A percentile compares a stretch with the other conserved stretches of the same genome.
These are phyloP conservation scores for Rhinogobio ventralis DNA, from an alignment of 2,797 vertebrate genomes.

Conservation along the genomic window DNA sequence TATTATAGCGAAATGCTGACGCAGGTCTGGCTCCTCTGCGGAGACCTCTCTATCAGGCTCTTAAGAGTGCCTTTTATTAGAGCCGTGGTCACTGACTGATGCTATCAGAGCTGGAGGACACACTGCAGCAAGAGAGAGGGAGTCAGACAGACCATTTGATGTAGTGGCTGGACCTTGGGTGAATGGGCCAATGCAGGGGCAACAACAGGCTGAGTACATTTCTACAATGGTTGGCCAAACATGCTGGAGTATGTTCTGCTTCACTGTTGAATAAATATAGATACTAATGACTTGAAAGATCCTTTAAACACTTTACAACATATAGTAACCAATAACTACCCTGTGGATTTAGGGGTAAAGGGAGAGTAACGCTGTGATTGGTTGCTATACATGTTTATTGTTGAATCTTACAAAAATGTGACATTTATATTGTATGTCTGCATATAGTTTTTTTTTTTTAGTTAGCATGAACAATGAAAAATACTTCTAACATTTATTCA, in stretches of 20 bases:
- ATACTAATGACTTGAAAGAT: not conserved
- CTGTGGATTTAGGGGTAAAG: not conserved
- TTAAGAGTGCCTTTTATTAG: constrained; percentile 41
- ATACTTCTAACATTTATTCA: not conserved
- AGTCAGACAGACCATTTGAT: constrained; percentile 13
- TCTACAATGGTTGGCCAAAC: not conserved
- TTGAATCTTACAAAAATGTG: not conserved
- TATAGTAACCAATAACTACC: not conserved
- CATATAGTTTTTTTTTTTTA: not conserved
- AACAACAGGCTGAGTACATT: not conserved
- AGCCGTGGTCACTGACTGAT: constrained; percentile 11
- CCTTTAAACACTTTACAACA: not conserved
- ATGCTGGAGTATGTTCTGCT: not conserved
- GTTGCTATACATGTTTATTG: not conserved
- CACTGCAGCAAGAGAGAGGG: not conserved
- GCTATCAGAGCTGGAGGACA: constrained; percentile 27
- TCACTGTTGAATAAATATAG: not conserved
- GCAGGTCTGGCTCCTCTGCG: constrained; percentile 22
- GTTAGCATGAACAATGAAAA: not conserved
- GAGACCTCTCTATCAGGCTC: constrained; percentile 43
- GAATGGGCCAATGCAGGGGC: not conserved
- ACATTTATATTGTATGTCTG: no score
- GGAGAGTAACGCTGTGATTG: not conserved
- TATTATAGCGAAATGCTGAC: constrained; percentile 48
- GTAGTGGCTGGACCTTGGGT: constrained; percentile 35